Conservation (phyloP, 2,888 invertebrate species). For the Theretra japonica region DNA sequence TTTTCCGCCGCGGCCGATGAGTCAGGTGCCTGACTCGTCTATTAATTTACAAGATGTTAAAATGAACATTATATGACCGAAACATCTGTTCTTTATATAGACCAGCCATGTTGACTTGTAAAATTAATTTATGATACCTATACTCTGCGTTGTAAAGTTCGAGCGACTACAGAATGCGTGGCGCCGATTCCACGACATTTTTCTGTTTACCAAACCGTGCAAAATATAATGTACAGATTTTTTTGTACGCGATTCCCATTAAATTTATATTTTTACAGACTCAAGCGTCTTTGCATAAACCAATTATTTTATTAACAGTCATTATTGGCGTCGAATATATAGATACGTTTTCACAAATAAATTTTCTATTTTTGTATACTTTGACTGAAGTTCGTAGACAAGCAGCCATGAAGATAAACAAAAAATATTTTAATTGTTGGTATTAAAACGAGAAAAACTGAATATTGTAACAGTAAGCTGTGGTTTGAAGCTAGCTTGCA, state of each 20-base stretch:
- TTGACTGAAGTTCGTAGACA: too few relatives aligned
- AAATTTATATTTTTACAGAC: too few relatives aligned
- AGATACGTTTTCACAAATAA: too few relatives aligned
- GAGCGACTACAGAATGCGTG: background rate
- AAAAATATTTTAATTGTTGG: background rate
- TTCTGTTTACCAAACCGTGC: background rate
- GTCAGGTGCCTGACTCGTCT: constrained; percentile 35
- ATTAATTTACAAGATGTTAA: constrained; percentile 37
- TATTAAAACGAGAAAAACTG: background rate
- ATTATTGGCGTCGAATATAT: too few relatives aligned
- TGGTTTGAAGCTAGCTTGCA: constrained; percentile 33
- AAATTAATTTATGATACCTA: background rate
- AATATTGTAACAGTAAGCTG: constrained; percentile 17
- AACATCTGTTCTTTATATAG: constrained; percentile 46
- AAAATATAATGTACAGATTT: too few relatives aligned
- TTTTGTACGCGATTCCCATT: too few relatives aligned
- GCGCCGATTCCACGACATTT: background rate
- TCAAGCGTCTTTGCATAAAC: too few relatives aligned
- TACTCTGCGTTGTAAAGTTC: background rate
- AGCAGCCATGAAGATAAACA: background rate
- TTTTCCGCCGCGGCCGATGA: background rate
- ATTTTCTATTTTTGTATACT: too few relatives aligned
- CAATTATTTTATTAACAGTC: too few relatives aligned
- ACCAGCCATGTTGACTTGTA: background rate
- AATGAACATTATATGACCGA: constrained; percentile 42